Evolutionary conservation across 23 tunicate genomes (phyloP), one percentile per base, ranked within the genome.

Genomic region (Clavelina lepadiformis): DNA sequence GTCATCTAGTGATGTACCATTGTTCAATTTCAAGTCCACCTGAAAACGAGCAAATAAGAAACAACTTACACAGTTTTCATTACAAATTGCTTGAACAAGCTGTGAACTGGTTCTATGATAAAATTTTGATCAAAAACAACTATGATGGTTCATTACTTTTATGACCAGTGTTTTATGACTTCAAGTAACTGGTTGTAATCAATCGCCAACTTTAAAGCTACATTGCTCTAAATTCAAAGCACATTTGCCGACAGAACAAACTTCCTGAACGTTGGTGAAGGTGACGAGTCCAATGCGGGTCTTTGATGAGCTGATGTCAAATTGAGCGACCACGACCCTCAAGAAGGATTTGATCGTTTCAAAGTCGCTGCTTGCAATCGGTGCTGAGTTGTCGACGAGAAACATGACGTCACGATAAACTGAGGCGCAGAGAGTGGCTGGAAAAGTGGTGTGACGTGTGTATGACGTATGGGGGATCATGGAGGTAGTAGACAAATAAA

Each of bases 401-500:
- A 83, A 68, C 13, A 83, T 61, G 47, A 83, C 73, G 76, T 83
- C 91, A n/a, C 82, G 82, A 66, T 66, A 66, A 11, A 66, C 18
- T 23, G 35, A 46, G 20, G 35, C 4, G 29, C 72, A 66, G 4
- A 66, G 19, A 13, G 35, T 3, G n/a, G 22, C 72, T 66, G 29
- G 28, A 66, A 34, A 27, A 63, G 19, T 6, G 21, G n/a, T 30
- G 65, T 53, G 20, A 6, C 15, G 20, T 53, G 59, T 8, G 59
- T n/a, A n/a, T n/a, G n/a, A n/a, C n/a, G n/a, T n/a, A n/a, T n/a
- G n/a, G n/a, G n/a, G n/a, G n/a, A n/a, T n/a, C n/a, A n/a, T n/a
- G n/a, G n/a, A n/a, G n/a, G n/a, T n/a, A n/a, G n/a, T n/a, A n/a
- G n/a, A n/a, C n/a, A n/a, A n/a, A n/a, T n/a, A n/a, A n/a, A n/a